Conservation (phyloP, 2,888 invertebrate species). For the Drosophila nigritarsus region DNA sequence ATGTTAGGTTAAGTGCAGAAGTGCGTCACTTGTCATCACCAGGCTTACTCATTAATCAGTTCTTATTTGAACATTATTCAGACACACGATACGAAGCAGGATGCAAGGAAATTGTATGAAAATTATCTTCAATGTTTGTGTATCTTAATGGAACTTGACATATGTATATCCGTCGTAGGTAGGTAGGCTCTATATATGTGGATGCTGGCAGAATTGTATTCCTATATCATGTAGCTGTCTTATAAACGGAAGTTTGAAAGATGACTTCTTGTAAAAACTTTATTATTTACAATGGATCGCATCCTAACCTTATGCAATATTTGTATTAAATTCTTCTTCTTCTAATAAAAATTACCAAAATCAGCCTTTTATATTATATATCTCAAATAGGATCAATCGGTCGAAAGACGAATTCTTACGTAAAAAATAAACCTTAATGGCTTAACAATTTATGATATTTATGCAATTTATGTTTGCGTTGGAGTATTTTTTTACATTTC, state of each 20-base stretch:
- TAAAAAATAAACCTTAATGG: neutral
- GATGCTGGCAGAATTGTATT: neutral
- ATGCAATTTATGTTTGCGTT: too few relatives aligned
- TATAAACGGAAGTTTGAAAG: neutral
- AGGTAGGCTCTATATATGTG: neutral
- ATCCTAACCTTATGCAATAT: neutral
- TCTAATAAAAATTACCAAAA: too few relatives aligned
- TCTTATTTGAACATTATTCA: neutral
- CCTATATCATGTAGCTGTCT: neutral
- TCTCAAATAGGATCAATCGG: too few relatives aligned
- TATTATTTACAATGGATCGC: neutral
- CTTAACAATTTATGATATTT: neutral
- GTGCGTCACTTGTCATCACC: slow-evolving; percentile 35
- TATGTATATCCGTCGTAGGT: neutral
- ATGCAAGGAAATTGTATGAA: neutral
- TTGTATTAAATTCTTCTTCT: too few relatives aligned
- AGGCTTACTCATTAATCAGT: slow-evolving; percentile 21
- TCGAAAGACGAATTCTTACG: neutral
- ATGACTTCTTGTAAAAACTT: neutral
- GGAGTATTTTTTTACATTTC: too few relatives aligned
- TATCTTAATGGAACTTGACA: neutral
- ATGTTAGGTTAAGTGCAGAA: slow-evolving; percentile 4
- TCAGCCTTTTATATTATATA: neutral
- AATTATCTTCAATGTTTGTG: neutral
- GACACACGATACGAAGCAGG: neutral